Percentiles rank a stretch among this genome's conserved stretches.
Evolutionary conservation across 2,888 invertebrate species (phyloP).

Genomic region (Lymantria dispar): DNA sequence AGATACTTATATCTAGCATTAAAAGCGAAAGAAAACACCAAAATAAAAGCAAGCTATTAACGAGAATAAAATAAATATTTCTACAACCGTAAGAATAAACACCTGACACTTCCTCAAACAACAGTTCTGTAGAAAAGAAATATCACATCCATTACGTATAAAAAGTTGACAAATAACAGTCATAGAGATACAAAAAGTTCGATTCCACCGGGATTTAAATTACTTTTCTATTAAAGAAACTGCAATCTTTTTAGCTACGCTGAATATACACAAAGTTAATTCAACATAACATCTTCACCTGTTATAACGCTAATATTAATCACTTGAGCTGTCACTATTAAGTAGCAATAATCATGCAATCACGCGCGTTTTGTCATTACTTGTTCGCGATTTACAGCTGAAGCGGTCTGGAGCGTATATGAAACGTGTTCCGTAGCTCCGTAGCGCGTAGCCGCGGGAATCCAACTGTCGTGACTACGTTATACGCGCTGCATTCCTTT

Average conservation of each 20-base stretch:
- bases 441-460: slow-evolving; percentile 47
- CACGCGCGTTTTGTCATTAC: slow-evolving; percentile 64
- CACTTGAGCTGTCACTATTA: slow-evolving; percentile 68
- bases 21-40: background rate
- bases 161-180: slow-evolving; percentile 38
- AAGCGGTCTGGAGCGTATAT: slow-evolving; percentile 17
- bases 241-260: slow-evolving; percentile 41
- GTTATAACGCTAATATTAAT: slow-evolving; percentile 64
- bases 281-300: slow-evolving; percentile 63
- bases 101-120: slow-evolving; percentile 22
- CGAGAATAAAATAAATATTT: slow-evolving; percentile 10
- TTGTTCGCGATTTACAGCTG: slow-evolving; percentile 41
- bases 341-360: slow-evolving; percentile 61
- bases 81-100: slow-evolving; percentile 21
- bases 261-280: slow-evolving; percentile 39
- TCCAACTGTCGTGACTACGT: slow-evolving; percentile 52
- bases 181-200: slow-evolving; percentile 33
- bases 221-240: slow-evolving; percentile 48
- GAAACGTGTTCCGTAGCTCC: slow-evolving; percentile 30
- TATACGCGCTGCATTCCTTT: slow-evolving; percentile 47
- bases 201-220: slow-evolving; percentile 39
- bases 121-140: slow-evolving; percentile 23
- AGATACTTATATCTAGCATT: too few relatives aligned
- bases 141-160: slow-evolving; percentile 26
- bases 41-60: slow-evolving; percentile 6